Evolutionary conservation across 2,113 vertebrate genomes (phyloP), one percentile per base, ranked within the genome.

Genomic region (Regulus satrapa): DNA sequence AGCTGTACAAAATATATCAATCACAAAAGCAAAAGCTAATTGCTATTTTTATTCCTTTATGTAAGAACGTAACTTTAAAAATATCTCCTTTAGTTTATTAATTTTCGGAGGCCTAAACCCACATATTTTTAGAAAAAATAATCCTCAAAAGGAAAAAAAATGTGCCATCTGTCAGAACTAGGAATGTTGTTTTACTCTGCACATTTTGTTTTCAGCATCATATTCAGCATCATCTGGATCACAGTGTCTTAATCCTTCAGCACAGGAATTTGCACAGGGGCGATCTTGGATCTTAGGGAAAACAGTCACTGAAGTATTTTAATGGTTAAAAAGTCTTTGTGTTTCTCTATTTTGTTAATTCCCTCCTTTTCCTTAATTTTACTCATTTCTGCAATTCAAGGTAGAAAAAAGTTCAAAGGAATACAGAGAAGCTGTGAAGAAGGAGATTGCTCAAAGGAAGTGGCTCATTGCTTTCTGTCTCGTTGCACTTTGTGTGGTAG

Each of bases 161-260:
- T 0, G 29, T n/a, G 38, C 85, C 94, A 95, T 89, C 94, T 95
- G 95, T 79, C 87, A 92, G 59, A 85, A 87, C 24, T 46, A 32
- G 85, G 78, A 85, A 85, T 83, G 63, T 40, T n/a, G 6, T 94
- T 94, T 89, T 67, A 88, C 66, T 85, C 58, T 94, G 85, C 46
- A 80, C 51, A 71, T 82, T 94, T 90, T 87, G 67, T 89, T 95
- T 94, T 89, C 73, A 45, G 45, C 76, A 48, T 86, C 69, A 28
- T 75, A 54, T 78, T 81, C 40, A 55, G 77, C 82, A 75, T 94
- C 84, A 87, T 92, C 81, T 95, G 92, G 54, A 91, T 94, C 77
- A 85, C 45, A 26, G 52, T 73, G 66, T 62, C 58, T 79, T 95
- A 95, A 85, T 88, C 78, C 81, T 83, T 58, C 67, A 88, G 14